Evolutionary conservation across 2,113 vertebrate species (phyloP), one percentile per base, ranked within the genome.

Genomic region (Seriola aureovittata): DNA sequence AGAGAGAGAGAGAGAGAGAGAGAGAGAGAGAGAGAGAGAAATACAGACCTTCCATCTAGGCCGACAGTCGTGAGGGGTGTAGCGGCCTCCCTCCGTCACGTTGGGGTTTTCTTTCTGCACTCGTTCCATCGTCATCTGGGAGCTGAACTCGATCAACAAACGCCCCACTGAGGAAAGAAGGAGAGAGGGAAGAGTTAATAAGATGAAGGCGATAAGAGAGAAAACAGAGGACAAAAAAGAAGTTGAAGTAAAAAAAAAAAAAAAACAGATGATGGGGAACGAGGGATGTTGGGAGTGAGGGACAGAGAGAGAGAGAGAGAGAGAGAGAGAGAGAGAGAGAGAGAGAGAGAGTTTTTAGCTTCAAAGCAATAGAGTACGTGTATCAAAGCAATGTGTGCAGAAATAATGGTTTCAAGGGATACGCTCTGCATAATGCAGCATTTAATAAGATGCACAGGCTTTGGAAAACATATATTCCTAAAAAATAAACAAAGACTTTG

Each of bases 81-180:
- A 99, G 86, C 96, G 97, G 63, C 98, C 98, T 0, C 98, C 98
- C 70, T 96, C 96, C 32, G 95, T 97, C 85, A 99, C 98, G 0
- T 98, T 97, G 0, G 98, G 98, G 91, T 99, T 99, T 88, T 99
- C 98, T 91, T 96, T 96, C 93, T 99, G 98, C 85, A 99, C 97
- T 80, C 96, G 96, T 86, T 99, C 98, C 96, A 99, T 96, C 46
- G 96, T 97, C 98, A 99, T 98, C 93, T 95, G 96, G 71, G 98
- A 98, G 91, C 97, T 97, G 93, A 99, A 99, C 94, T 99, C 98
- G 0, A 99, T 99, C 90, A 99, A 96, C 89, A 99, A 95, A 69
- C 97, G 97, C 3, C 98, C 98, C 58, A 99, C 98, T 99, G 95
- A 77, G 75, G 74, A 74, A 55, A 64, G 29, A 78, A n/a, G 14